Base-by-base conservation (phyloP, 2,113 vertebrate genomes). In the Plecotus auritus region DNA sequence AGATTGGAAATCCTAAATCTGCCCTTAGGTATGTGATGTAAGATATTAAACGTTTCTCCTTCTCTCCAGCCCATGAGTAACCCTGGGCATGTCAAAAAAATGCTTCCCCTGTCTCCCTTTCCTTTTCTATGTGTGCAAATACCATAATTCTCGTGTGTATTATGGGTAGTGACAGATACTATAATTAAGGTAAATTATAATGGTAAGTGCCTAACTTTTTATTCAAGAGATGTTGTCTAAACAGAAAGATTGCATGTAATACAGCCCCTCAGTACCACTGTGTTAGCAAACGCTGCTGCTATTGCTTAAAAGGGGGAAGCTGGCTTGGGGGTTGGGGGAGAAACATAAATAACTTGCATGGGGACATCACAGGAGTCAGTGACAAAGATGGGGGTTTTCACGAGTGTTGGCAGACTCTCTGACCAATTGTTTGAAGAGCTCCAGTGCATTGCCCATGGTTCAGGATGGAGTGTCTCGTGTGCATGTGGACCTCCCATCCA, bases 321-420 rank as follows among this genome's bases (percentile, higher is more conserved):
- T 11, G 54, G 7, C 0, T 3, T 54, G 16, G 20, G 1, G 42
- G 11, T 2, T 0, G 2, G 2, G 7, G 30, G 28, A 45, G 42
- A 40, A n/a, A 20, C 37, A 2, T 22, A 14, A 74, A 5, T 5
- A 20, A 32, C n/a, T 32, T 35, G 35, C 1, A 0, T 3, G 37
- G 45, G 0, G 17, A 22, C 10, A 16, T 18, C 1, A 16, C 6
- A 0, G 0, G 8, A 26, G 18, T 23, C 26, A 12, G 5, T 2
- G 40, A 69, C 12, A 26, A 6, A 32, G 23, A 0, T 2, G 18
- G 12, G 1, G 2, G 4, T 22, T 69, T 22, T 49, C 1, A 0
- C 16, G 74, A 49, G 66, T 32, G 32, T 42, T 2, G 0, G 12
- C 6, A 4, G 67, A 1, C 14, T 13, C 13, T 28, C 37, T 54